Evolutionary conservation across 1,140 invertebrate species (phyloP), one percentile per base, ranked within the genome.

Genomic region (Copidosoma floridanum): DNA sequence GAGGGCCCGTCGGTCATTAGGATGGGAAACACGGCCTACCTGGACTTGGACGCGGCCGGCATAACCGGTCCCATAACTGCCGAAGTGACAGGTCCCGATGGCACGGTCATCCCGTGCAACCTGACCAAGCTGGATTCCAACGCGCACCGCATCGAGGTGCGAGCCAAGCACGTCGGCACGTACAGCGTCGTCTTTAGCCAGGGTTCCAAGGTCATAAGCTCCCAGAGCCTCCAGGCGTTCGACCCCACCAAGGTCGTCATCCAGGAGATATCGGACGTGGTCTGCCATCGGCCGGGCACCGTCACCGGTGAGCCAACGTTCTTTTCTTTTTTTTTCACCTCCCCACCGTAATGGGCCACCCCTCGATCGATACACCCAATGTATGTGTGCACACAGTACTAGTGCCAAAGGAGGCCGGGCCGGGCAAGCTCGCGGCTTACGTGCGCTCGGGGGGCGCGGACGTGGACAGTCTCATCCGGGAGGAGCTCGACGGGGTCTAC

Each of bases 231-330:
- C 3, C 90, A 93, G 71, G 92, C 91, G 0, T 92, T 93, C 58
- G 94, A 97, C 80, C 91, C 93, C 0, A 83, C 84, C 5, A 85
- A 89, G 70, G 90, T 96, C 14, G 86, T 88, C 54, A 85, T 94
- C 47, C 81, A 87, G 37, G 89, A 92, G 62, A 83, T 92, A 47
- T 86, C 88, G 18, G 89, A 93, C 69, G 90, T 91, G 1, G 83
- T 90, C 46, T 89, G 92, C 62, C 90, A 94, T 78, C 85, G 91
- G 63, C 91, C 94, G 35, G 89, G 89, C 50, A 86, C 86, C 57
- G 88, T 92, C 64, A 86, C 85, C 75, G 88, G 89, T 90, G 67
- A 12, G 26, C 29, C 20, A 24, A 26, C 27, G 11, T n/a, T 40
- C n/a, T 23, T 35, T 43, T 35, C 5, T 8, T 10, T 51, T n/a